A percentile compares a stretch with the other conserved stretches of the same genome.
Evolutionary conservation across 2,888 invertebrate species (phyloP).

Genomic region (Limenitis camilla): DNA sequence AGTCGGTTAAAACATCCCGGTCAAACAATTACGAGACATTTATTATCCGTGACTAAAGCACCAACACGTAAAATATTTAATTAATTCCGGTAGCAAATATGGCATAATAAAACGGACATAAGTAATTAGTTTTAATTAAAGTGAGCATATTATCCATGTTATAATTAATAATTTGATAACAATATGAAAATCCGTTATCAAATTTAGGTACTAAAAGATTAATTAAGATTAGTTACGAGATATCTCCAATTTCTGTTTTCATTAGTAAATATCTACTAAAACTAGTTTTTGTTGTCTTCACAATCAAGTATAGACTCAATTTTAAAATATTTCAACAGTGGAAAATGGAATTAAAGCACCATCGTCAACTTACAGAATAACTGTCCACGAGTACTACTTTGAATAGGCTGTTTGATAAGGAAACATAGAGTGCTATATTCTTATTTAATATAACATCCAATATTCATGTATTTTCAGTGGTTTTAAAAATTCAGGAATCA

Average conservation of each 20-base stretch:
- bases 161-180: conserved; percentile 11
- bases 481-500: conserved; percentile 63
- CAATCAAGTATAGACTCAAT: too few species aligned
- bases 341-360: too few species aligned
- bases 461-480: conserved; percentile 45
- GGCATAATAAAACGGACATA: conserved; percentile 17
- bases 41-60: conserved; percentile 18
- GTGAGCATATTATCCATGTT: conserved; percentile 11
- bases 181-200: background rate
- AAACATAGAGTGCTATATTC: conserved; percentile 19
- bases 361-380: too few species aligned
- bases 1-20: conserved; percentile 12
- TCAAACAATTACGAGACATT: conserved; percentile 16
- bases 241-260: too few species aligned
- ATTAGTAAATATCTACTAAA: too few species aligned
- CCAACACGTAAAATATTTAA: conserved; percentile 19
- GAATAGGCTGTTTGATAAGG: background rate
- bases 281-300: too few species aligned
- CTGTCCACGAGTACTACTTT: too few species aligned
- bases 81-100: conserved; percentile 20
- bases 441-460: conserved; percentile 25
- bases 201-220: background rate
- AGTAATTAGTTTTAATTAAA: conserved; percentile 21
- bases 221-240: too few species aligned
- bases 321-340: too few species aligned